Base-by-base conservation (phyloP, 2,888 invertebrate genomes). In the Hipparchia semele region DNA sequence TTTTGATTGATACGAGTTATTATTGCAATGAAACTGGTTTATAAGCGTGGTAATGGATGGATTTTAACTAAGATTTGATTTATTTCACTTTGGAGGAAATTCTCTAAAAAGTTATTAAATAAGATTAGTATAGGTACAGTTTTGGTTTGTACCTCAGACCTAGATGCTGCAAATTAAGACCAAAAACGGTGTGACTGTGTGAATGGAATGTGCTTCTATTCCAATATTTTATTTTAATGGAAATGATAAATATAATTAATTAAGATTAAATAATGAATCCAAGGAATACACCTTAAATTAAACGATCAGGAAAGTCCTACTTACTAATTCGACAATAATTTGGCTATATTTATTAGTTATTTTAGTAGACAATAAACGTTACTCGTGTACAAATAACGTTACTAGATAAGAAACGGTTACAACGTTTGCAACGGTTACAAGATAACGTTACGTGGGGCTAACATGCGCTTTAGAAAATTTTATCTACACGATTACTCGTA, bases 1-100 rank as follows among this genome's bases (percentile, higher is more conserved):
- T 53, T 70, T 61, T 73, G 76, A 78, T 77, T 72, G 70, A 76
- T 77, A 71, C 65, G 71, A 39, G 39, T 67, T 70, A 70, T 70
- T 70, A 73, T 73, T 51, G 54, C 53, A 66, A 58, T 49, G 59
- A 49, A 73, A 67, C 73, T 60, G 8, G 73, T 70, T 73, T 61
- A 33, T 60, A 61, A 49, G n/a, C 53, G 51, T 39, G 54, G 62
- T 72, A 66, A 73, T 73, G 46, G 64, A 72, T 49, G 39, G 58
- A 67, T 64, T 67, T 72, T 51, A 51, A 69, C 54, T 66, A 61
- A 69, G 8, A 33, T 33, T 60, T 60, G 5, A 39, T 60, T 60
- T 12, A 12, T 59, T 56, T 58, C 58, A 13, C 9, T 3, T 9
- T 8, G 7, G 49, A 4, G 49, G 5, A 6, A 13, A 7, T 13